Percentiles rank a stretch among this genome's conserved stretches.
These are phyloP conservation scores for Nephrotoma guestfalica DNA, from an alignment of 2,888 invertebrate species.

Conservation along the genomic window DNA sequence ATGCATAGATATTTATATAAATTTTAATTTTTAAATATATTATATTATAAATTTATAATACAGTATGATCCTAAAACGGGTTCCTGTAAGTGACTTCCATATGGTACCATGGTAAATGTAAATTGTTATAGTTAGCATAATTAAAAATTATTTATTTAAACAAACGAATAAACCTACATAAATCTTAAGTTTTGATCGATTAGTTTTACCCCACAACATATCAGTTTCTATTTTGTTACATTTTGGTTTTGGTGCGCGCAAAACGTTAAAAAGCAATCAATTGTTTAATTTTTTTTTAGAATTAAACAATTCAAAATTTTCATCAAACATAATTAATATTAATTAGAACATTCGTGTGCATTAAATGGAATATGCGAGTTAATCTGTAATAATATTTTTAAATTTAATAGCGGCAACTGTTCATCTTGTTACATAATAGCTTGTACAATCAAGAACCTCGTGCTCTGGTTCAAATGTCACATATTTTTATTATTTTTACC, in stretches of 20 bases:
- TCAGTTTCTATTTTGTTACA: neutral
- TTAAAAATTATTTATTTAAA: neutral
- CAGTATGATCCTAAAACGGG: neutral
- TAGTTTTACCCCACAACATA: neutral
- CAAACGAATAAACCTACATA: neutral
- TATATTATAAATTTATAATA: neutral
- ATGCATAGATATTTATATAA: neutral
- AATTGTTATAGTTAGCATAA: neutral
- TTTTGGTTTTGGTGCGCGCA: neutral
- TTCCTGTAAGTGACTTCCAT: neutral
- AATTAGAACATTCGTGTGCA: neutral
- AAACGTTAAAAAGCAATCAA: neutral
- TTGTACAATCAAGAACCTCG: too few species aligned
- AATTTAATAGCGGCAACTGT: too few species aligned
- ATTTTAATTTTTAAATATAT: neutral
- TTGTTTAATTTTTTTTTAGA: neutral
- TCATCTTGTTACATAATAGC: too few species aligned
- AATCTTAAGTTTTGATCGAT: neutral
- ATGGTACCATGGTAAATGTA: neutral
- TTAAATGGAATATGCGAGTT: neutral
- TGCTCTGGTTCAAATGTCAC: too few species aligned
- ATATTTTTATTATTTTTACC: too few species aligned
- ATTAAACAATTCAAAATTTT: neutral
- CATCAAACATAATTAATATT: neutral
- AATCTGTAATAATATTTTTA: too few species aligned